A percentile compares a stretch with the other conserved stretches of the same genome.
phyloP scores from a whole-genome alignment of 2,113 vertebrate genomes.

The Stomatorhinus ivindoensis region DNA sequence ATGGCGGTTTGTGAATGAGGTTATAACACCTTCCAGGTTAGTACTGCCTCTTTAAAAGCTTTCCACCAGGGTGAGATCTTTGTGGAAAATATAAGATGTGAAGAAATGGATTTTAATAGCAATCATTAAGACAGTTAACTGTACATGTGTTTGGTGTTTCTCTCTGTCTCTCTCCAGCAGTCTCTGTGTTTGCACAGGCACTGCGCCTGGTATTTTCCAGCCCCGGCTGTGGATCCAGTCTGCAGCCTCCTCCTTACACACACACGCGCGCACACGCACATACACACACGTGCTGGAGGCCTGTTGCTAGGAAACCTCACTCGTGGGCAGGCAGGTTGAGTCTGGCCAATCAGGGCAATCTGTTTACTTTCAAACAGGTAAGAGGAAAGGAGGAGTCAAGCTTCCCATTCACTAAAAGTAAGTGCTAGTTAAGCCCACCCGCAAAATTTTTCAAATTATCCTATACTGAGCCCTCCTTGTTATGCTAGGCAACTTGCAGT shows the following conservation, averaged over 20 bases:
- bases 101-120: not conserved
- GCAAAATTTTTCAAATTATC: not conserved
- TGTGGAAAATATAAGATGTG: not conserved
- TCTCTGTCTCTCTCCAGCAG: not conserved
- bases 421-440: not conserved
- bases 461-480: not conserved
- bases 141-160: not conserved
- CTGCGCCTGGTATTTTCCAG: constrained; percentile 61
- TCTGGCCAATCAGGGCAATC: constrained; percentile 43
- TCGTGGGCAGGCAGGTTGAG: constrained; percentile 28
- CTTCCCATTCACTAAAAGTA: not conserved
- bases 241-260: constrained; percentile 34
- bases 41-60: not conserved
- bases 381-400: constrained; percentile 20
- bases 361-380: constrained; percentile 43
- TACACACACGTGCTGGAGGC: constrained; percentile 32
- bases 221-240: constrained; percentile 28
- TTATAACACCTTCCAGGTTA: not conserved
- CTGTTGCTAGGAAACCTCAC: constrained; percentile 55
- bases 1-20: not conserved
- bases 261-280: constrained; percentile 30
- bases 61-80: not conserved
- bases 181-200: constrained; percentile 54
- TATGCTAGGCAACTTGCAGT: not conserved
- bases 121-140: not conserved